Base-by-base conservation (phyloP, 1,140 invertebrate genomes). In the Leptopilina boulardi region DNA sequence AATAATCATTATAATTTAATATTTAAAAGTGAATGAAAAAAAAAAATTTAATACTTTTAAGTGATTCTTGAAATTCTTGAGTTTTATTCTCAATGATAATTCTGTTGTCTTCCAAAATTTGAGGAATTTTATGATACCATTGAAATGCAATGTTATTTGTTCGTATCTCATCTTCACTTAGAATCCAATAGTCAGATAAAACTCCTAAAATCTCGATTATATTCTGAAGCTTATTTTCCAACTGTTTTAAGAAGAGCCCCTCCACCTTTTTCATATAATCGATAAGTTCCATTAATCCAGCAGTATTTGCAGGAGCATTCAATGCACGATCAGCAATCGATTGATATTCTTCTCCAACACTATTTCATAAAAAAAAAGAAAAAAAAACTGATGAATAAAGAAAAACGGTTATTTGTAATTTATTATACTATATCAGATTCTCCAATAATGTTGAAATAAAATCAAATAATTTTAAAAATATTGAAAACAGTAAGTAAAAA, bases 231-330 rank as follows among this genome's bases (percentile, higher is more conserved):
- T 94, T 92, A 41, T 94, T 93, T 88, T 98, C 95, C 93, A 99
- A 94, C 74, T 94, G 93, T 1, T 92, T 92, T 1, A 97, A 88
- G 1, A 94, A 92, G 66, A 93, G 91, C 19, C 94, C 93, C 87
- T 97, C 94, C 0, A 95, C 93, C 82, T 94, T 94, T 82, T 94
- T 93, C 44, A 95, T 94, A 91, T 95, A 98, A 2, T 92, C 93
- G 75, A 96, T 96, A 21, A 98, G 91, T 41, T 95, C 93, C 95
- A 98, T 97, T 73, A 99, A 87, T 76, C 95, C 94, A 0, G 95
- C 94, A 0, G 98, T 98, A 85, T 97, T 95, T 11, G 91, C 90
- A 0, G 98, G 97, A 1, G 94, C 93, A 13, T 93, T 95, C 56
- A 98, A 87, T 2, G 96, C 93, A 75, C 94, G 95, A 81, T 95